Percentiles rank a stretch among this genome's conserved stretches.
These are phyloP conservation scores for Eledona agricola DNA, from an alignment of 2,888 invertebrate genomes.

Conservation along the genomic window DNA sequence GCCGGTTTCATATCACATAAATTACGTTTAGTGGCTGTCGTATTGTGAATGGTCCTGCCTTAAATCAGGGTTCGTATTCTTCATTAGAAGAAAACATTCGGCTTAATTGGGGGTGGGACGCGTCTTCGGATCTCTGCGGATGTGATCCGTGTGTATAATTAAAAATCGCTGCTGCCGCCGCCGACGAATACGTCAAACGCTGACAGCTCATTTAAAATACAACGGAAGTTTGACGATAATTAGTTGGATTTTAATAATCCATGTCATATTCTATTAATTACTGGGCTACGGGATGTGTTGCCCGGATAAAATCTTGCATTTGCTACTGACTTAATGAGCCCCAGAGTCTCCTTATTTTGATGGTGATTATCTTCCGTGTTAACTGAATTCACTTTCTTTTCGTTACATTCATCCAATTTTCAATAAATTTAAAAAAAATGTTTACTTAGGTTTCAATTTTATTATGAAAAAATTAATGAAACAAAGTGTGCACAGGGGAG, in stretches of 20 bases:
- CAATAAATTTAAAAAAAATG: too few species aligned
- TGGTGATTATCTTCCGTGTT: too few species aligned
- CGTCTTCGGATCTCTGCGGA: slow-evolving; percentile 7
- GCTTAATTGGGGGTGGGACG: slow-evolving; percentile 6
- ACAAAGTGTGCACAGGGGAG: too few species aligned
- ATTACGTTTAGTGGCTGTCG: slow-evolving; percentile 34
- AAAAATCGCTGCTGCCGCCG: slow-evolving; percentile 23
- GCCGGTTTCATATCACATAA: slow-evolving; percentile 37
- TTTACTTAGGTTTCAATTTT: too few species aligned
- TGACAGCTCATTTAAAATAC: slow-evolving; percentile 37
- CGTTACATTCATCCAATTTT: too few species aligned
- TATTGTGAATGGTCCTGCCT: slow-evolving; percentile 25
- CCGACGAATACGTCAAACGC: slow-evolving; percentile 30
- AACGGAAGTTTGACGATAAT: slow-evolving; percentile 39
- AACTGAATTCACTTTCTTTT: too few species aligned
- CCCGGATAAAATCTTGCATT: too few species aligned
- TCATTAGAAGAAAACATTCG: slow-evolving; percentile 3
- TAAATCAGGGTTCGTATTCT: slow-evolving; percentile 26
- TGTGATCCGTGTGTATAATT: slow-evolving; percentile 26
- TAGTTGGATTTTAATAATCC: slow-evolving; percentile 40
- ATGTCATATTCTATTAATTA: slow-evolving; percentile 37
- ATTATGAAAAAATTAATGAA: too few species aligned
- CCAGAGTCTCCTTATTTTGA: too few species aligned
- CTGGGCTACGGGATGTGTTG: slow-evolving; percentile 8
- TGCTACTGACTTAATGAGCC: too few species aligned